Conservation (phyloP, 2,888 invertebrate genomes). For the Lasioglossum vierecki region DNA sequence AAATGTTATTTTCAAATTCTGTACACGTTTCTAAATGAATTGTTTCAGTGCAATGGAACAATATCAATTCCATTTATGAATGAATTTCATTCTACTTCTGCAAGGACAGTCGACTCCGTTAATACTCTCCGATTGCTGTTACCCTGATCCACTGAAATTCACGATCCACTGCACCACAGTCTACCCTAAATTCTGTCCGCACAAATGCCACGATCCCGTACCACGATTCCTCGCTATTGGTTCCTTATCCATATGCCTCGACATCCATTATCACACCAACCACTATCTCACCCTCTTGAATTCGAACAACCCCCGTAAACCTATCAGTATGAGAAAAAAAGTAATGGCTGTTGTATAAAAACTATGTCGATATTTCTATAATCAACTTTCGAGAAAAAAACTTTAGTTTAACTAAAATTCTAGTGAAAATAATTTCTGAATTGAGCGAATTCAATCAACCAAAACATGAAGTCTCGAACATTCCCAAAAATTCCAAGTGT, state of each 20-base stretch:
- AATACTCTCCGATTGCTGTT: not conserved
- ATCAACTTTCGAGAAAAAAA: not conserved
- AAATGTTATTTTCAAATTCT: not conserved
- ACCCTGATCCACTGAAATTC: not conserved
- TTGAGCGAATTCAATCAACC: not conserved
- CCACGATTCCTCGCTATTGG: not conserved
- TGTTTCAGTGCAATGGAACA: not conserved
- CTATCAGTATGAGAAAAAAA: not conserved
- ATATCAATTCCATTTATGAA: not conserved
- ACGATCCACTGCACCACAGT: not conserved
- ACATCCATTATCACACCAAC: not conserved
- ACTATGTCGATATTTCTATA: not conserved
- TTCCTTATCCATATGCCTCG: not conserved
- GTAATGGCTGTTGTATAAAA: not conserved
- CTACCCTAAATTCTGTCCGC: not conserved
- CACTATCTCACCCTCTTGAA: not conserved
- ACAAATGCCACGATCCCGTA: not conserved
- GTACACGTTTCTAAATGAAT: not conserved
- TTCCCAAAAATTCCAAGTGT: not conserved
- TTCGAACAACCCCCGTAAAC: not conserved
- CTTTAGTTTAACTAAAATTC: too few species aligned
- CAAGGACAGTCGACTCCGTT: not conserved
- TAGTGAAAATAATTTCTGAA: too few species aligned
- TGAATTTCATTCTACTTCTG: not conserved
- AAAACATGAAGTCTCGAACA: too few species aligned